Percentiles rank a stretch among this genome's conserved stretches.
phyloP scores from a whole-genome alignment of 1,140 invertebrate genomes.

The Dolichoris vasculosae region DNA sequence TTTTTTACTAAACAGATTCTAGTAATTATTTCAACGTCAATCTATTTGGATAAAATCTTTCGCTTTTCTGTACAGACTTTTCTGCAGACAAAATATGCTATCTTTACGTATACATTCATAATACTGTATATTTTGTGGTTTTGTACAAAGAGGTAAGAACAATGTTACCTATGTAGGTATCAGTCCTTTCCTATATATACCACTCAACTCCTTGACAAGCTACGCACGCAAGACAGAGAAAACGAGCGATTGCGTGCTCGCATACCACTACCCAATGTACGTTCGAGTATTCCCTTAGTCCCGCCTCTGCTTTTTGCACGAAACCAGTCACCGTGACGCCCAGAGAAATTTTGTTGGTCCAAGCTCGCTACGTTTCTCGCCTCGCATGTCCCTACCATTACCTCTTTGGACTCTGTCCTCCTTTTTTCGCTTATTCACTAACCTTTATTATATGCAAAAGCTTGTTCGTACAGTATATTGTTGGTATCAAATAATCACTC shows the following conservation, averaged over 20 bases:
- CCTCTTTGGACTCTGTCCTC: not conserved
- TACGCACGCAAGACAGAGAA: not conserved
- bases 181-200: slow-evolving; percentile 10
- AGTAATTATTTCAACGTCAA: too few relatives aligned
- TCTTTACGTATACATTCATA: too few relatives aligned
- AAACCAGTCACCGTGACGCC: slow-evolving; percentile 5
- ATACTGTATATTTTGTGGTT: too few relatives aligned
- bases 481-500: too few relatives aligned
- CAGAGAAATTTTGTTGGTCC: slow-evolving; percentile 13
- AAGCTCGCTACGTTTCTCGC: not conserved
- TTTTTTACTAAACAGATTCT: too few relatives aligned
- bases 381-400: not conserved
- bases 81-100: too few relatives aligned
- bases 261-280: not conserved
- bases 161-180: not conserved
- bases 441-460: not conserved
- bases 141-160: too few relatives aligned
- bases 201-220: not conserved
- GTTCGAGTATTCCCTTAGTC: slow-evolving; percentile 18
- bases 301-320: not conserved
- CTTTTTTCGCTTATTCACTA: not conserved
- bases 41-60: too few relatives aligned
- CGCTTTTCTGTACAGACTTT: too few relatives aligned
- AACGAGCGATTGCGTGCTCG: not conserved
- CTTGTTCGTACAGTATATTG: too few relatives aligned